Evolutionary conservation across 2,113 vertebrate species (phyloP).

Genomic region (Panurus biarmicus): DNA sequence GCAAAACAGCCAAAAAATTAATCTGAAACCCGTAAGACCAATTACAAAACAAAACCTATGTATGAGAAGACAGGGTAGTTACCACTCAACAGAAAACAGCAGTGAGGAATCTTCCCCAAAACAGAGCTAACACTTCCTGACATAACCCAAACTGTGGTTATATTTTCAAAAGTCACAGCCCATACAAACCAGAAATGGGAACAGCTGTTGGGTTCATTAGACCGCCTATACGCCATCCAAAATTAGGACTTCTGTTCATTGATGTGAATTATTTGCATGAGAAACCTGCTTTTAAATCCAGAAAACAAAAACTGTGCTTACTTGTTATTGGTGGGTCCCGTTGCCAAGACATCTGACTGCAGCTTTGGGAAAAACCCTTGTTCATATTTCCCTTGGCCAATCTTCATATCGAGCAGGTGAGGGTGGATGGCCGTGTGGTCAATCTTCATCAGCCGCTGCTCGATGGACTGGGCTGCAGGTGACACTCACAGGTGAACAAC

Average conservation of each 20-base stretch:
- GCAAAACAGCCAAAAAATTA: neutral
- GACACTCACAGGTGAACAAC: neutral
- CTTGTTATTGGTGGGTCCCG: slow-evolving; percentile 89
- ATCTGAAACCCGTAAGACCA: neutral
- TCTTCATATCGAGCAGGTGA: slow-evolving; percentile 96
- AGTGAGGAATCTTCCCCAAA: neutral
- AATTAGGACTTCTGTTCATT: neutral
- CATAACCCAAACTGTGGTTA: neutral
- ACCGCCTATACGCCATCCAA: neutral
- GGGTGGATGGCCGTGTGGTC: slow-evolving; percentile 96
- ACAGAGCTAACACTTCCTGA: neutral
- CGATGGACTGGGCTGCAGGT: slow-evolving; percentile 83
- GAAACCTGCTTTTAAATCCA: neutral
- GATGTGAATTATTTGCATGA: neutral
- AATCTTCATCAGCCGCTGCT: slow-evolving; percentile 88
- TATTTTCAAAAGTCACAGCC: neutral
- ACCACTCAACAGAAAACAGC: neutral
- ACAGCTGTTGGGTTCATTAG: neutral
- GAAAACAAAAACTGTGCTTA: slow-evolving; percentile 63
- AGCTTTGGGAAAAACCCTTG: slow-evolving; percentile 94
- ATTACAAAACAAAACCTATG: neutral
- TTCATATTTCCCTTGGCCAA: slow-evolving; percentile 94
- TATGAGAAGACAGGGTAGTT: neutral
- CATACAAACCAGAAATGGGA: neutral
- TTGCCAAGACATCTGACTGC: slow-evolving; percentile 87